Evolutionary conservation across 2,797 vertebrate species (phyloP), one percentile per base, ranked within the genome.

Genomic region (Aldrovandia affinis): DNA sequence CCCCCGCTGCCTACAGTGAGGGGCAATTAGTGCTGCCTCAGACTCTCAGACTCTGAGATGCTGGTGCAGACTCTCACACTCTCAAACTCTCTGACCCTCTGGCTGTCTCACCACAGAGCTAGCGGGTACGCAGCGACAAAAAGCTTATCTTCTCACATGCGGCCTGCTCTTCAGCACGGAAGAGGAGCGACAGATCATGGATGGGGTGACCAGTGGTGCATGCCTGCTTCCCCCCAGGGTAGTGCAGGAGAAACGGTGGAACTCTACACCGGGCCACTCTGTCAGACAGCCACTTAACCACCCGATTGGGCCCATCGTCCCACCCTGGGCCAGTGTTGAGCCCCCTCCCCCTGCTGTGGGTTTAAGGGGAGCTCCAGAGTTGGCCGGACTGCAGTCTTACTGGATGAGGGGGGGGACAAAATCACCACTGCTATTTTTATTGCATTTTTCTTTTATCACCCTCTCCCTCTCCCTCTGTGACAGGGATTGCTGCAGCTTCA

Each of bases 21-120:
- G 86, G 89, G 88, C 93, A 95, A 93, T 95, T 92, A 96, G 92
- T 88, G 90, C 93, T 92, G 89, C 87, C 87, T 91, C 82, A 92
- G 86, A 68, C 85, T 88, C 36, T 47, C 86, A 84, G 25, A 84
- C 84, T 86, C 25, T 91, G 88, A 85, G 85, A 83, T 78, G 50
- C 84, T 90, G 84, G 78, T 84, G 86, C 82, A 92, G 86, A 68
- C 85, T 88, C 36, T 47, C 86, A 84, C 22, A 84, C 84, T 86
- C 25, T 61, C n/a, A n/a, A n/a, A n/a, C n/a, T n/a, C n/a, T n/a
- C n/a, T n/a, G n/a, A n/a, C n/a, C n/a, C n/a, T n/a, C n/a, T n/a
- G n/a, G n/a, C n/a, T n/a, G 88, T 73, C 86, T 86, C 85, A 86
- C 87, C 86, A 84, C 85, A 82, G 87, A 90, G 82, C 78, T 84